Evolutionary conservation across 1,140 invertebrate genomes (phyloP), one percentile per base, ranked within the genome.

Genomic region (Drosophila guanche): DNA sequence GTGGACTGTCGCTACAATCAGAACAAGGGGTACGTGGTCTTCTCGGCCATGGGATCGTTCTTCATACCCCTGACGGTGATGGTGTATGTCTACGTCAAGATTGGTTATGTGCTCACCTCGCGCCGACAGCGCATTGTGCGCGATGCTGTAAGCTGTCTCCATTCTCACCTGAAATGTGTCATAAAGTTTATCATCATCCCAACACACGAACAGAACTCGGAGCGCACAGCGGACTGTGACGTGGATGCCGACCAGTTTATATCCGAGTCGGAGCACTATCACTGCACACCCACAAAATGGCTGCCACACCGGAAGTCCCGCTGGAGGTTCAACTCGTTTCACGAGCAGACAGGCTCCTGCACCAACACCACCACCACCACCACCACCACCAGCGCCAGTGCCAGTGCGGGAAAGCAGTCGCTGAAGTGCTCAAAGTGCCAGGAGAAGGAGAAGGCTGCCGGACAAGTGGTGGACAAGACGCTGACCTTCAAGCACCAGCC

Each of bases 11-110:
- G 94, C 6, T 96, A 96, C 90, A 96, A 96, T 84, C 95, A 95
- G 81, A 96, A 97, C 88, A 94, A 94, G 43, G 96, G 95, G 4
- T 98, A 97, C 92, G 97, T 98, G 12, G 94, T 98, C 42, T 98
- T 97, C 91, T 91, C 90, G 37, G 95, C 97, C 0, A 95, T 97
- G 93, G 97, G 97, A 0, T 97, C 97, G 0, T 98, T 98, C 92
- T 98, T 98, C 91, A 94, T 98, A 52, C 97, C 97, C 2, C 95
- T 98, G 91, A 92, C 95, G 4, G 96, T 98, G n/a, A 98, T 98
- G 95, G 93, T 97, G 6, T 97, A 98, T 84, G 97, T 97, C 6
- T 98, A 98, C 89, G 94, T 95, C 1, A 95, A 96, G 78, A 98
- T 98, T 91, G 97, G 96, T 5, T 96, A 96, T 79, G 96, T 97